Base-by-base conservation (phyloP, 2,888 invertebrate genomes). In the Serripes groenlandicus region DNA sequence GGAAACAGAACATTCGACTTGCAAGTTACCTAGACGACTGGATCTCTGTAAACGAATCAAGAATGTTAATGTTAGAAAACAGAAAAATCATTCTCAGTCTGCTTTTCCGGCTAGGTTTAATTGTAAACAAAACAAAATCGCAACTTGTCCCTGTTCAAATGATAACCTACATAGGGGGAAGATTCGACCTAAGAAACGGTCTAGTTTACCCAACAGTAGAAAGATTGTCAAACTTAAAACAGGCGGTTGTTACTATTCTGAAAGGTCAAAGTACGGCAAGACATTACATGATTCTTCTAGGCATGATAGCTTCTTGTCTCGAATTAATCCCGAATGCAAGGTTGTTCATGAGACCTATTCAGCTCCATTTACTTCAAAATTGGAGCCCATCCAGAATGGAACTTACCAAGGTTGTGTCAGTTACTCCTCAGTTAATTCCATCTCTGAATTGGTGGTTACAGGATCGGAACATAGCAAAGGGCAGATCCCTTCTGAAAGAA, bases 11-110 rank as follows among this genome's bases (percentile, higher is more conserved):
- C 54, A 42, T 79, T n/a, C 54, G 76, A 21, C 54, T 86, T 28
- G 78, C 77, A 52, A 69, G 23, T 35, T 83, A 83, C 62, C 26
- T 86, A n/a, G 83, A 81, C 86, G 81, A 83, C 34, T 81, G 78
- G 79, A 62, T 82, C 7, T 30, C 75, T 26, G 54, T 77, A n/a
- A 78, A 79, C 62, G 15, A 68, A 68, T 37, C 56, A 37, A 72
- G 42, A 71, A 26, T 18, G 11, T 7, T 49, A 1, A 60, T 73
- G 7, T 42, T 60, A 30, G 3, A 66, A 54, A 52, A 85, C 66
- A 60, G 72, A 37, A 26, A 23, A 30, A 72, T 26, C 9, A 58
- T 79, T 9, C 75, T 77, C 32, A 71, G 49, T 76, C 78, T 79
- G 26, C 77, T 70, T 81, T 81, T 74, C 42, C 62, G 60, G 1